phyloP scores from a whole-genome alignment of 2,888 invertebrate species.

The Drosophila prostipennis region DNA sequence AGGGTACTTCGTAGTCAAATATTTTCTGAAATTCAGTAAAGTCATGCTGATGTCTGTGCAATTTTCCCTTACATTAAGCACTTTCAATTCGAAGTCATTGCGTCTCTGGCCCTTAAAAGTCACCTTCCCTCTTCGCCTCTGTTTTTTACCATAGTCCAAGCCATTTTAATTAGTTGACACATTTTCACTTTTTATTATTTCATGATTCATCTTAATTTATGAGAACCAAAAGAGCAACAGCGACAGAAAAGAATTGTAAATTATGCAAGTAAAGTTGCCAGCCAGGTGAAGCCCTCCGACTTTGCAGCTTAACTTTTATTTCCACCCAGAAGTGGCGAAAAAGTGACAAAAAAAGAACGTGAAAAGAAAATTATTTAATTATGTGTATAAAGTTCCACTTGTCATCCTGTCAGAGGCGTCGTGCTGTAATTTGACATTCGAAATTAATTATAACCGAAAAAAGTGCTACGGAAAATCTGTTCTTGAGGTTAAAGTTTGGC shows the following conservation, averaged over 20 bases:
- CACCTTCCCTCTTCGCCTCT: constrained; percentile 3
- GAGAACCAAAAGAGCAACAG: constrained; percentile 15
- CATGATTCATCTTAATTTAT: constrained; percentile 70
- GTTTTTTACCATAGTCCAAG: not conserved
- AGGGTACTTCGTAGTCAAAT: not conserved
- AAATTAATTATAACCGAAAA: constrained; percentile 63
- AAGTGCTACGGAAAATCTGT: constrained; percentile 17
- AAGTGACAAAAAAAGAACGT: constrained; percentile 25
- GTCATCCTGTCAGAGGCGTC: constrained; percentile 34
- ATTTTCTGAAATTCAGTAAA: not conserved
- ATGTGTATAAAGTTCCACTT: constrained; percentile 69
- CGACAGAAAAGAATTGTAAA: constrained; percentile 50
- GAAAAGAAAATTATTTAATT: constrained; percentile 67
- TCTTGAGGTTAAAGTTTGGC: constrained; percentile 37
- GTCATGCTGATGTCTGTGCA: constrained; percentile 47
- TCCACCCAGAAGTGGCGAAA: constrained; percentile 39
- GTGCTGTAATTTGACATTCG: constrained; percentile 51
- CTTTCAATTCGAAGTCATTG: constrained; percentile 51
- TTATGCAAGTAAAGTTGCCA: constrained; percentile 60
- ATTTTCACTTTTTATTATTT: constrained; percentile 58
- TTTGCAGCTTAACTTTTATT: constrained; percentile 45
- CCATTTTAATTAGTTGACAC: constrained; percentile 65
- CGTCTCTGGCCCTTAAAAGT: not conserved
- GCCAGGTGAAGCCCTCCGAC: constrained; percentile 24
- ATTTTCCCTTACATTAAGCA: constrained; percentile 69